Percentiles rank a stretch among this genome's conserved stretches.
Conservation (phyloP, 2,797 vertebrate genomes). For the Tenualosa ilisha region DNA sequence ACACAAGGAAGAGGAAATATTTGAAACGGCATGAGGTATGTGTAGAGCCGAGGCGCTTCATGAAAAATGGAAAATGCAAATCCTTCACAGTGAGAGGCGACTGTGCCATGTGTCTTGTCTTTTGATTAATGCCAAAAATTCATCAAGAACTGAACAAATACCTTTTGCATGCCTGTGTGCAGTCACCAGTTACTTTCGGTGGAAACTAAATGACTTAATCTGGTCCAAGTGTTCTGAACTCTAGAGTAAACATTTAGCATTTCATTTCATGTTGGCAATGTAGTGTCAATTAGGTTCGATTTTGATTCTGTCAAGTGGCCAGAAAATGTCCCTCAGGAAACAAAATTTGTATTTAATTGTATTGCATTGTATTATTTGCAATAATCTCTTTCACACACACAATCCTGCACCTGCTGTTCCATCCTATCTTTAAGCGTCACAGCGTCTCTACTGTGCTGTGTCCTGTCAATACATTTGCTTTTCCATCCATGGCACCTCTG, state of each 20-base stretch:
- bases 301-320: background rate
- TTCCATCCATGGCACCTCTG: background rate
- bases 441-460: background rate
- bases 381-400: background rate
- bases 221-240: background rate
- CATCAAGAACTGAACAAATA: background rate
- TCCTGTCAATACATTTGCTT: background rate
- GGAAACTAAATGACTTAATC: background rate
- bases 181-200: background rate
- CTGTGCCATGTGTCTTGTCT: background rate
- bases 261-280: background rate
- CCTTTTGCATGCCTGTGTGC: background rate
- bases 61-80: background rate
- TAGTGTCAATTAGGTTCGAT: background rate
- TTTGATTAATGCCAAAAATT: background rate
- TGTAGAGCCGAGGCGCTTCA: background rate
- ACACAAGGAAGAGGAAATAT: constrained; percentile 4
- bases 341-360: too few relatives aligned
- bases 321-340: background rate
- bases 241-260: background rate
- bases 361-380: too few relatives aligned
- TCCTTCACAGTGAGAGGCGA: background rate
- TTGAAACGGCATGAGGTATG: background rate
- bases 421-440: background rate
- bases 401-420: background rate